Conservation (phyloP, 2,113 vertebrate species). For the Otocyon megalotis region DNA sequence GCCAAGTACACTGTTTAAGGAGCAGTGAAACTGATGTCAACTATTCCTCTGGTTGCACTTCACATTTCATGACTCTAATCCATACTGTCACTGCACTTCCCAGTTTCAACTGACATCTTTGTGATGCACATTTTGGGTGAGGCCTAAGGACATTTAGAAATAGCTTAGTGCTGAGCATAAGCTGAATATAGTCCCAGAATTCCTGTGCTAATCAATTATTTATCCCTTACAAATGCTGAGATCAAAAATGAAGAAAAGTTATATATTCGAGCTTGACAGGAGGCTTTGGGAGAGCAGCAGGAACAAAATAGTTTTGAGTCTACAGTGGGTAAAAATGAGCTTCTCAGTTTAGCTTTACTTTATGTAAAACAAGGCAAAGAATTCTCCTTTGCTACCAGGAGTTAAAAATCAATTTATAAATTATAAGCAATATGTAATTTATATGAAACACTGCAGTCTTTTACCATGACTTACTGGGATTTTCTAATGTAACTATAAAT, state of each 20-base stretch:
- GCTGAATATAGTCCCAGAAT: conserved; percentile 87
- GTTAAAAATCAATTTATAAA: conserved; percentile 57
- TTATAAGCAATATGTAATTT: conserved; percentile 51
- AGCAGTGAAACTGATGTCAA: conserved; percentile 70
- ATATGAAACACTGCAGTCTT: neutral
- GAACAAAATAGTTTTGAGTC: conserved; percentile 80
- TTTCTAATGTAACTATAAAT: neutral
- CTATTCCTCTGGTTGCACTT: conserved; percentile 60
- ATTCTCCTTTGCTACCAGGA: conserved; percentile 49
- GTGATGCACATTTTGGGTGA: conserved; percentile 84
- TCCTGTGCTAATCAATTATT: conserved; percentile 88
- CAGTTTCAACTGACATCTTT: conserved; percentile 81
- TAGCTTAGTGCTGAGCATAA: conserved; percentile 85
- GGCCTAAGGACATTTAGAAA: conserved; percentile 87
- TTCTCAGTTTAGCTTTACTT: conserved; percentile 57
- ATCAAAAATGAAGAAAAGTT: conserved; percentile 85
- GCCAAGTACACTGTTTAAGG: conserved; percentile 64
- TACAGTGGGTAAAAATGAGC: conserved; percentile 75
- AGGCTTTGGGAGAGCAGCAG: conserved; percentile 71
- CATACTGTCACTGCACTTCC: conserved; percentile 77
- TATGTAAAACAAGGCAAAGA: conserved; percentile 8
- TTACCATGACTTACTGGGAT: neutral
- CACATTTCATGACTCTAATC: conserved; percentile 75
- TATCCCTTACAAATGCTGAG: conserved; percentile 87
- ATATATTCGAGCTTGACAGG: conserved; percentile 81